phyloP scores from a whole-genome alignment of 1,140 invertebrate genomes.

The Nephila pilipes region DNA sequence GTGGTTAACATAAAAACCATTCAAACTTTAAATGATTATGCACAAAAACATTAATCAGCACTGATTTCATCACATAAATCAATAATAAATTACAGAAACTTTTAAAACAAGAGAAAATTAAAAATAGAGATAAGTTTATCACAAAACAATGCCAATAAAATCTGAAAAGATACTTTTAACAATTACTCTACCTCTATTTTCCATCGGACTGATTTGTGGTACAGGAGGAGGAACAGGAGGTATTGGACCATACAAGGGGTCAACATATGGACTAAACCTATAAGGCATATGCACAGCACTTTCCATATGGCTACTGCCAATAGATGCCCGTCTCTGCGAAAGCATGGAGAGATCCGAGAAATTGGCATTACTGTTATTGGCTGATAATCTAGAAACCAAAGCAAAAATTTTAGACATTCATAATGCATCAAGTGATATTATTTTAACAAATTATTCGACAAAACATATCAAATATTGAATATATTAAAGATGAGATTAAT shows the following conservation, averaged over 20 bases:
- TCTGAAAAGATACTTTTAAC: neutral
- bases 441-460: too few relatives aligned
- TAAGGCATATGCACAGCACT: constrained; percentile 84
- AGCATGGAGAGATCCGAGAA: constrained; percentile 58
- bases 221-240: constrained; percentile 81
- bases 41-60: too few relatives aligned
- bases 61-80: too few relatives aligned
- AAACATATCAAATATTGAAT: too few relatives aligned
- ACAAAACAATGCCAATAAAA: neutral
- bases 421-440: too few relatives aligned
- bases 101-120: too few relatives aligned
- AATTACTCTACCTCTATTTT: constrained; percentile 80
- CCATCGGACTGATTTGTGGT: constrained; percentile 81
- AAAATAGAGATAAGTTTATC: too few relatives aligned
- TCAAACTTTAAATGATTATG: too few relatives aligned
- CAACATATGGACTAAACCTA: constrained; percentile 86
- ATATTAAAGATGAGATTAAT: too few relatives aligned
- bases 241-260: constrained; percentile 85
- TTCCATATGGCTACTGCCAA: constrained; percentile 65
- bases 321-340: constrained; percentile 52
- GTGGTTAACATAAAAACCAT: too few relatives aligned
- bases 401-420: neutral
- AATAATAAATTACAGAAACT: too few relatives aligned
- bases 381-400: neutral
- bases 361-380: neutral